phyloP scores from a whole-genome alignment of 2,797 vertebrate genomes.

The Pangasius djambal region DNA sequence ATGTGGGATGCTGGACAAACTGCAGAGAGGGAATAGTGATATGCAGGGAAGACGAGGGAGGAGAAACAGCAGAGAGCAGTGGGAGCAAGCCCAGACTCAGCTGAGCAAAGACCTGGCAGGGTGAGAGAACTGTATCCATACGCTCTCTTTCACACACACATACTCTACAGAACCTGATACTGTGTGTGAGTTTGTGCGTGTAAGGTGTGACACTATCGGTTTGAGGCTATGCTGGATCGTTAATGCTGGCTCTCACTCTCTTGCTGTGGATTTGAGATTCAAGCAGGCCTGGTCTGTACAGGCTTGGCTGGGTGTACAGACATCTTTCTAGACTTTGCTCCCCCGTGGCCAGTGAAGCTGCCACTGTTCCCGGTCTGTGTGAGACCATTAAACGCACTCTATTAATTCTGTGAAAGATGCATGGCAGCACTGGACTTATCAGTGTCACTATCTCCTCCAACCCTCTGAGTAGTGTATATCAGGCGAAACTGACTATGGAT shows the following conservation, averaged over 20 bases:
- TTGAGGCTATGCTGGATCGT: conserved; percentile 21
- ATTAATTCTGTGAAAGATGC: conserved; percentile 16
- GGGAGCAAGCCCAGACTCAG: conserved; percentile 34
- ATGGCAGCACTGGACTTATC: neutral
- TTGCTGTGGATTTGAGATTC: neutral
- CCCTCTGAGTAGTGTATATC: neutral
- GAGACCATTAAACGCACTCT: neutral
- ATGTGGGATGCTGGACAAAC: conserved; percentile 30
- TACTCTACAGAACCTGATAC: conserved; percentile 13
- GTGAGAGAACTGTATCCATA: conserved; percentile 33
- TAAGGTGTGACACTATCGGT: conserved; percentile 20
- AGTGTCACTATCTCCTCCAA: conserved; percentile 23
- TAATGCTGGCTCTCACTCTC: conserved; percentile 7
- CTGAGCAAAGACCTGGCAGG: conserved; percentile 25
- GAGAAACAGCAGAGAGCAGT: conserved; percentile 12
- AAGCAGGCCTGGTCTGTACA: neutral
- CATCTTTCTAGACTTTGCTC: conserved; percentile 1
- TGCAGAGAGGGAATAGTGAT: conserved; percentile 24
- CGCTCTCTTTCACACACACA: conserved; percentile 14
- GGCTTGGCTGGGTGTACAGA: conserved; percentile 10
- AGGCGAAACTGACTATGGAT: conserved; percentile 1
- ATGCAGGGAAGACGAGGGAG: conserved; percentile 16
- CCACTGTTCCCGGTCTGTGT: neutral
- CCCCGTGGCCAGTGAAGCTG: conserved; percentile 4
- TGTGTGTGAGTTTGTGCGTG: neutral